A percentile compares a stretch with the other conserved stretches of the same genome.
Evolutionary conservation across 2,888 invertebrate species (phyloP).

Genomic region (Dasysyrphus tricinctus): DNA sequence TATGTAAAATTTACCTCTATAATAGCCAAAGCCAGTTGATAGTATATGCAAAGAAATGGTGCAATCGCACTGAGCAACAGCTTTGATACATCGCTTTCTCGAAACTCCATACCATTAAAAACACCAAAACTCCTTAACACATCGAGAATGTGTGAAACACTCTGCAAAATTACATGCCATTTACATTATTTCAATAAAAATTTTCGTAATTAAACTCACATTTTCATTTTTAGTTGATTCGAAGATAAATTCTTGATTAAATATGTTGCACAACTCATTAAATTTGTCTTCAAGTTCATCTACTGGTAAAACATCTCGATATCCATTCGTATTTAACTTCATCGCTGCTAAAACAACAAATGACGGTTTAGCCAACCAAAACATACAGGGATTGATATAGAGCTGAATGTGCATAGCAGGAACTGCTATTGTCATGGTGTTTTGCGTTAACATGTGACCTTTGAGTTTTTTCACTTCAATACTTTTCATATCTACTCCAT

Average conservation of each 20-base stretch:
- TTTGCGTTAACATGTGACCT: conserved; percentile 87
- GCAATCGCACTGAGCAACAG: conserved; percentile 86
- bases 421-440: conserved; percentile 88
- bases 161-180: conserved; percentile 78
- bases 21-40: conserved; percentile 84
- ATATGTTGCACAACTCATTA: conserved; percentile 83
- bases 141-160: conserved; percentile 83
- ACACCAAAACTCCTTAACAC: conserved; percentile 80
- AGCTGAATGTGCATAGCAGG: conserved; percentile 89
- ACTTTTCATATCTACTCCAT: conserved; percentile 80
- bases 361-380: conserved; percentile 88
- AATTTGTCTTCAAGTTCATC: conserved; percentile 41
- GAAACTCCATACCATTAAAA: conserved; percentile 80
- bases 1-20: conserved; percentile 83
- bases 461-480: conserved; percentile 83
- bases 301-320: conserved; percentile 1
- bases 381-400: conserved; percentile 90
- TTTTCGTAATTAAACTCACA: conserved; percentile 78
- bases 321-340: conserved; percentile 78
- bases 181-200: neutral
- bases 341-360: conserved; percentile 84
- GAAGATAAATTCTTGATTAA: conserved; percentile 88
- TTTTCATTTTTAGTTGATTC: conserved; percentile 84
- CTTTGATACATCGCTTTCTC: conserved; percentile 80
- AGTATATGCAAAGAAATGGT: conserved; percentile 87